phyloP scores from a whole-genome alignment of 2,888 invertebrate genomes.

The Synanthedon tipuliformis region DNA sequence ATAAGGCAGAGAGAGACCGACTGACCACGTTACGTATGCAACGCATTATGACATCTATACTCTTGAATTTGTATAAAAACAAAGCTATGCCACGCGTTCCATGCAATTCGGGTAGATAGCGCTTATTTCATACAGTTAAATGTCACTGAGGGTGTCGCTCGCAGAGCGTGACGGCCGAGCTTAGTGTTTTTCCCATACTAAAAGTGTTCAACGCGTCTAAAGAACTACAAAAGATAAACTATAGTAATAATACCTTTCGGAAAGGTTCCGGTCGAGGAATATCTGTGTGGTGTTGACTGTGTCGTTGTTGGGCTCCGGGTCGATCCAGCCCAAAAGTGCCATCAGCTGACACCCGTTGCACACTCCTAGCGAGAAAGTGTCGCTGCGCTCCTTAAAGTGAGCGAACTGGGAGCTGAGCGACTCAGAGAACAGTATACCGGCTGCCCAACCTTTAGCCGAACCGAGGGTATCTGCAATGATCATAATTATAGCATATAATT shows the following conservation, averaged over 20 bases:
- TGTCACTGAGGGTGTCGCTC: no score
- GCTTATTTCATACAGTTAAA: no score
- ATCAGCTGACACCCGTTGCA: slow-evolving; percentile 99
- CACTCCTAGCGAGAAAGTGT: slow-evolving; percentile 97
- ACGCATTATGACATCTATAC: no score
- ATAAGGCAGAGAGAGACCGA: no score
- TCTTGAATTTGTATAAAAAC: no score
- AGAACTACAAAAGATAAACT: background rate
- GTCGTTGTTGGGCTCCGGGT: slow-evolving; percentile 41
- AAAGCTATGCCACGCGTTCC: no score
- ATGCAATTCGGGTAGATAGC: slow-evolving; percentile 37
- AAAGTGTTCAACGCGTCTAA: no score
- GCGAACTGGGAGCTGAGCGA: slow-evolving; percentile 81
- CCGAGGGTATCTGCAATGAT: slow-evolving; percentile 84
- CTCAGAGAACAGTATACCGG: slow-evolving; percentile 85
- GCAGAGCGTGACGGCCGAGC: no score
- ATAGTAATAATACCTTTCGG: slow-evolving; percentile 77
- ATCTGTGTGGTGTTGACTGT: slow-evolving; percentile 61
- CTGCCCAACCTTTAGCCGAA: slow-evolving; percentile 98
- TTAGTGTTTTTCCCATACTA: no score
- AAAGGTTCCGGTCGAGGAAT: slow-evolving; percentile 85
- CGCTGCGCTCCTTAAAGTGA: slow-evolving; percentile 77
- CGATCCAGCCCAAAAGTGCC: slow-evolving; percentile 93
- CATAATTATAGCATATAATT: no score
- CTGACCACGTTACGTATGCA: no score